A percentile compares a stretch with the other conserved stretches of the same genome.
Conservation (phyloP, 2,113 vertebrate genomes). For the Sinocyclocheilus rhinocerous region DNA sequence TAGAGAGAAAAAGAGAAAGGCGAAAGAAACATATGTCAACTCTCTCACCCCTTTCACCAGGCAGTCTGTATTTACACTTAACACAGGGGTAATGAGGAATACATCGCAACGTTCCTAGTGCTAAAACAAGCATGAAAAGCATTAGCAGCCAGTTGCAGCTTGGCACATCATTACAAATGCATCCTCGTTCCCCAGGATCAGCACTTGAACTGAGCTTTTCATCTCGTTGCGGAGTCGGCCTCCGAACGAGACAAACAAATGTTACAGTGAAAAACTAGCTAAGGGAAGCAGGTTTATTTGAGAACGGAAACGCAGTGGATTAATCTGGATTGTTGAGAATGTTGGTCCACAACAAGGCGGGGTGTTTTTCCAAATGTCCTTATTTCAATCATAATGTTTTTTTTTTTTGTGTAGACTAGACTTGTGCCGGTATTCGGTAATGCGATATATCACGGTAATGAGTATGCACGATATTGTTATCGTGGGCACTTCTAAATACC, state of each 20-base stretch:
- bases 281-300: constrained; percentile 34
- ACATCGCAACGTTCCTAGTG: constrained; percentile 72
- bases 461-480: no score
- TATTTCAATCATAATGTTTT: not conserved
- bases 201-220: constrained; percentile 37
- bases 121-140: constrained; percentile 78
- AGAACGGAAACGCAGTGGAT: constrained; percentile 41
- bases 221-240: not conserved
- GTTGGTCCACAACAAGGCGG: constrained; percentile 4
- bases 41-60: constrained; percentile 47
- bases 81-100: constrained; percentile 71
- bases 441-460: no score
- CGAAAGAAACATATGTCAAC: constrained; percentile 57
- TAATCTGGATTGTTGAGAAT: constrained; percentile 25
- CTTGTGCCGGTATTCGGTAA: no score
- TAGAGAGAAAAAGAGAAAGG: constrained; percentile 62
- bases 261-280: constrained; percentile 44
- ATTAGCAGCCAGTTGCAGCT: constrained; percentile 64
- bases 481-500: no score
- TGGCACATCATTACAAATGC: constrained; percentile 71
- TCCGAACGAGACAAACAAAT: constrained; percentile 58
- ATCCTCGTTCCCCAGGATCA: constrained; percentile 39
- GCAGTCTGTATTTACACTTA: constrained; percentile 66
- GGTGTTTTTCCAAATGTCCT: not conserved
- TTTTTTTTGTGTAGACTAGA: not conserved